Evolutionary conservation across 2,888 invertebrate species (phyloP), one percentile per base, ranked within the genome.

Genomic region (Drosophila maculinotata): DNA sequence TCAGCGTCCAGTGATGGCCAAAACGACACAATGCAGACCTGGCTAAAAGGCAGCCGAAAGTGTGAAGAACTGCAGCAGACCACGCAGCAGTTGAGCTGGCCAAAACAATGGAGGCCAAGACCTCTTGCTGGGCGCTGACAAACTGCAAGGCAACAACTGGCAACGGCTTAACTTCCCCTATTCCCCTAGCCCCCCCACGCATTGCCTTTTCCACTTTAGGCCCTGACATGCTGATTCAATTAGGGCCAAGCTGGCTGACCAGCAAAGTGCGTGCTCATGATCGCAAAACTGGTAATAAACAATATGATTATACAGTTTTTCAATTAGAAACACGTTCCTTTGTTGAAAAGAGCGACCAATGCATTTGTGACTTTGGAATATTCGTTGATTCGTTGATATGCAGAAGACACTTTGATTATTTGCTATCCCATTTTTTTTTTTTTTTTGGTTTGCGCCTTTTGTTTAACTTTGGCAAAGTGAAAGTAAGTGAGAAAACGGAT

Each of bases 231-330:
- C 48, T 48, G 38, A 60, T 79, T 79, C 83, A 80, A 83, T 75
- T 83, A 79, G 67, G 70, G 54, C 60, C 66, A 49, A 69, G 12
- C 53, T 47, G 76, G 67, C 12, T 57, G 58, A 58, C 41, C 41
- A 30, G 30, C 44, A 57, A 78, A 76, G 65, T 83, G 84, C 81
- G 73, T 83, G 84, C 53, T 66, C 78, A 73, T 67, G 68, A 38
- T 49, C 38, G 23, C 41, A 6, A 49, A 45, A 48, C 49, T 20
- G 58, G 45, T 49, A 45, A 57, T 78, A 72, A 69, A 69, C 76
- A 70, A 67, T 70, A 51, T 76, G 80, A 76, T 62, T 80, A 71
- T 52, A 64, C 68, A 62, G 58, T 83, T 83, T 76, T 80, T 80
- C 81, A 84, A 83, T 80, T 83, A 66, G 60, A 57, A 56, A 57